phyloP scores from a whole-genome alignment of 2,797 vertebrate genomes.

The Gymnopithys bicolor region DNA sequence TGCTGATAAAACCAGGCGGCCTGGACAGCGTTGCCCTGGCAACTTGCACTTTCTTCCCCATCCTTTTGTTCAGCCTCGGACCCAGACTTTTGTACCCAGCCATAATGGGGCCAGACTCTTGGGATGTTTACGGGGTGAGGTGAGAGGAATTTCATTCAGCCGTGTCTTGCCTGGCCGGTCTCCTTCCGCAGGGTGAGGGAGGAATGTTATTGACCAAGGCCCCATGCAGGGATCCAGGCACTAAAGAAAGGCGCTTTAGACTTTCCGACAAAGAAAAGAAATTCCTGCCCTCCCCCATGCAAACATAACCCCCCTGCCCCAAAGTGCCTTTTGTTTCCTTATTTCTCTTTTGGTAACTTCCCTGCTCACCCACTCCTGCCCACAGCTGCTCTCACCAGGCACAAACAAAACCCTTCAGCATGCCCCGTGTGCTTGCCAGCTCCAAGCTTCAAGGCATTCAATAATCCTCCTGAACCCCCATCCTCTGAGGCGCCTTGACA shows the following conservation, averaged over 20 bases:
- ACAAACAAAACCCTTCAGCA: slow-evolving; percentile 34
- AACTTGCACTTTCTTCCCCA: slow-evolving; percentile 80
- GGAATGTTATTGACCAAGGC: slow-evolving; percentile 73
- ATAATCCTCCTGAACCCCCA: neutral
- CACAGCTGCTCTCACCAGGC: slow-evolving; percentile 37
- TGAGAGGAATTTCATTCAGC: slow-evolving; percentile 72
- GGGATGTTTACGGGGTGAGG: slow-evolving; percentile 72
- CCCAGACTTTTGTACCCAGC: slow-evolving; percentile 80
- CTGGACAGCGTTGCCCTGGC: slow-evolving; percentile 78
- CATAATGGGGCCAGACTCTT: slow-evolving; percentile 74
- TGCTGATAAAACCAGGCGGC: slow-evolving; percentile 78
- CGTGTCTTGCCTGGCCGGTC: slow-evolving; percentile 52
- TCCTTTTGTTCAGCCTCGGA: slow-evolving; percentile 79
- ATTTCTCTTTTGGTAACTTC: slow-evolving; percentile 54
- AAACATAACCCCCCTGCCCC: slow-evolving; percentile 33
- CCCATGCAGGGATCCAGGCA: slow-evolving; percentile 60
- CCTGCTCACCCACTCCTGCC: slow-evolving; percentile 33
- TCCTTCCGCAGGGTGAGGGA: slow-evolving; percentile 63
- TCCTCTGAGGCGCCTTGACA: neutral
- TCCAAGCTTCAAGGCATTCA: neutral
- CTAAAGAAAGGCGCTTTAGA: slow-evolving; percentile 66
- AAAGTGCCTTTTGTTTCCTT: slow-evolving; percentile 46
- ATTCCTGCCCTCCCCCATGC: slow-evolving; percentile 57
- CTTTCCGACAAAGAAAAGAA: slow-evolving; percentile 59
- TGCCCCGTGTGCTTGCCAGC: neutral